phyloP scores from a whole-genome alignment of 1,140 invertebrate genomes.

The Drosophila lini region DNA sequence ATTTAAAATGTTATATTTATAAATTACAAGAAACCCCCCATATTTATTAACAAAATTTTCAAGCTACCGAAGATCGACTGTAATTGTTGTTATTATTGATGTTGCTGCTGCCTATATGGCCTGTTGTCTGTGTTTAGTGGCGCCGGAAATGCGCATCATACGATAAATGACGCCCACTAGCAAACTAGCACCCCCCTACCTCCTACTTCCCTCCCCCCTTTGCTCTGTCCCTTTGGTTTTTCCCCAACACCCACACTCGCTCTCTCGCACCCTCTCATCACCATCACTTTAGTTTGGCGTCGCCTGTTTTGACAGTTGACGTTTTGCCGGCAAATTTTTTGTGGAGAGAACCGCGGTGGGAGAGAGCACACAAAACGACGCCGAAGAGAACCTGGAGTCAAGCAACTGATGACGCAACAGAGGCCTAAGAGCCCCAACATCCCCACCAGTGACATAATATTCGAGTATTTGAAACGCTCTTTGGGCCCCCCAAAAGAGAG shows the following conservation, averaged over 20 bases:
- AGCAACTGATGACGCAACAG: slow-evolving; percentile 49
- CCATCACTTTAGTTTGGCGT: slow-evolving; percentile 44
- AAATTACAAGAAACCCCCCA: accelerated
- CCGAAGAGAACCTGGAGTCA: slow-evolving; percentile 21
- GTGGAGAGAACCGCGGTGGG: neutral
- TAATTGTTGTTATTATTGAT: slow-evolving; percentile 30
- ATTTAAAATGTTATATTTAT: neutral
- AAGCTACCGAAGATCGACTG: neutral
- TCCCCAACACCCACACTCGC: neutral
- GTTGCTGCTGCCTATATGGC: slow-evolving; percentile 4
- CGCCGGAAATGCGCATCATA: slow-evolving; percentile 73
- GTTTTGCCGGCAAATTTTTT: slow-evolving; percentile 72
- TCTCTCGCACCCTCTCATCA: neutral
- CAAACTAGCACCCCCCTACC: slow-evolving; percentile 3
- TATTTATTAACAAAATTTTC: neutral
- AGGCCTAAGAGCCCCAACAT: slow-evolving; percentile 26
- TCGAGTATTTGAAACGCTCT: slow-evolving; percentile 21
- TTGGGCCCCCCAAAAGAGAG: slow-evolving; percentile 10
- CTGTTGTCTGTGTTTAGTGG: slow-evolving; percentile 57
- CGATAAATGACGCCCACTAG: slow-evolving; percentile 64
- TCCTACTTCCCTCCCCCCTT: neutral
- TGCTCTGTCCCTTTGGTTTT: slow-evolving; percentile 2
- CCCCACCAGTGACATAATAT: slow-evolving; percentile 44
- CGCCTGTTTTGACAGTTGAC: slow-evolving; percentile 72
- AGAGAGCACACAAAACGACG: slow-evolving; percentile 1